Evolutionary conservation across 2,113 vertebrate genomes (phyloP).

Genomic region (Reinhardtius hippoglossoides): DNA sequence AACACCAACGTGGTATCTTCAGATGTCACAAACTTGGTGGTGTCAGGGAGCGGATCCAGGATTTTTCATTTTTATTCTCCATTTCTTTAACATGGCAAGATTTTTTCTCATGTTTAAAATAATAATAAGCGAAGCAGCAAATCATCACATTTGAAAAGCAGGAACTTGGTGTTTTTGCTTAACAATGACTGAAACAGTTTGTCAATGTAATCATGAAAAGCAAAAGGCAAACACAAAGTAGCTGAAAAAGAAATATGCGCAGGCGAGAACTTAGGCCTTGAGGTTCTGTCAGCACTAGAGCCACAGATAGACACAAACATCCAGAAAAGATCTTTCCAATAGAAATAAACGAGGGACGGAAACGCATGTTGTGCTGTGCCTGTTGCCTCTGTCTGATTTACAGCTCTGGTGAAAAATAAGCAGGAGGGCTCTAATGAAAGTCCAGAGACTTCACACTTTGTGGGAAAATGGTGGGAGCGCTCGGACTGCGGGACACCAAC

Average conservation of each 20-base stretch:
- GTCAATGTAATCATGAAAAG: too few species aligned
- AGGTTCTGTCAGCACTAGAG: background rate
- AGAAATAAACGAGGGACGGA: background rate
- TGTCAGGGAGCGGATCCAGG: too few species aligned
- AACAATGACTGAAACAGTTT: too few species aligned
- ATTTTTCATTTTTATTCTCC: too few species aligned
- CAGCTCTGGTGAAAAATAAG: conserved; percentile 61
- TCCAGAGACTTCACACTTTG: conserved; percentile 51
- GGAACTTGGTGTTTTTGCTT: too few species aligned
- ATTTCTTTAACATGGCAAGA: too few species aligned
- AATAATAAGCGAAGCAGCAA: too few species aligned
- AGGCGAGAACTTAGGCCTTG: background rate
- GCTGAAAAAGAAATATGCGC: too few species aligned
- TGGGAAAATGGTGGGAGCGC: conserved; percentile 17
- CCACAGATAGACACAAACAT: background rate
- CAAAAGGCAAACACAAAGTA: too few species aligned
- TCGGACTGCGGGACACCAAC: conserved; percentile 26
- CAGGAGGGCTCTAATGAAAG: conserved; percentile 68
- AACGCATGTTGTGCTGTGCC: background rate
- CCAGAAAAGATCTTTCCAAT: background rate
- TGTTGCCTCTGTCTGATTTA: conserved; percentile 40
- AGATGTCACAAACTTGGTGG: too few species aligned
- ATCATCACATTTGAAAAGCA: too few species aligned
- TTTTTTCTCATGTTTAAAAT: too few species aligned
- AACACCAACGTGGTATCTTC: background rate